Percentiles rank a stretch among this genome's conserved stretches.
Conservation (phyloP, 2,888 invertebrate species). For the Rambutsinella grinnellia region DNA sequence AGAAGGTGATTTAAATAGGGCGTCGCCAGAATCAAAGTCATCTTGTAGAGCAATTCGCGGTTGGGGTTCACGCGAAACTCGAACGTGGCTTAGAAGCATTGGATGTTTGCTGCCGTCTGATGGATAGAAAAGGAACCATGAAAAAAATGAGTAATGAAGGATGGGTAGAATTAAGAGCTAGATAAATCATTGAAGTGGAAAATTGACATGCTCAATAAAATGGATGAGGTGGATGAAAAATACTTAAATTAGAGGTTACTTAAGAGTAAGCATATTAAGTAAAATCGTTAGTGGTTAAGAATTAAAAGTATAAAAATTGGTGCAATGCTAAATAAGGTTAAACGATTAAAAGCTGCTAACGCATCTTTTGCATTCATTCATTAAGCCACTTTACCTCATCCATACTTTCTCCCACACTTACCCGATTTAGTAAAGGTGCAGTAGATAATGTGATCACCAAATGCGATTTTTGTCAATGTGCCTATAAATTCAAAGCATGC, state of each 20-base stretch:
- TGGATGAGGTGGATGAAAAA: neutral
- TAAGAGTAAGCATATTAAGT: no score
- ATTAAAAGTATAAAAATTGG: neutral
- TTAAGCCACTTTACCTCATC: no score
- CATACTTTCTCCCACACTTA: constrained; percentile 24
- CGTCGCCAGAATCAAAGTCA: neutral
- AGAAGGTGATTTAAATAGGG: no score
- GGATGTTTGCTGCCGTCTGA: constrained; percentile 55
- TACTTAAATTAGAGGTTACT: no score
- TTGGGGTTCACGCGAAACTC: constrained; percentile 59
- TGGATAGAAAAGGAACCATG: constrained; percentile 11
- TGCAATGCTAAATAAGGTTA: neutral
- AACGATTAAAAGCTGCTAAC: neutral
- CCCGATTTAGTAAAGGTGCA: constrained; percentile 51
- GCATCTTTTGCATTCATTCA: no score
- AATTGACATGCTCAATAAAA: neutral
- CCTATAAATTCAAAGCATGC: constrained; percentile 25
- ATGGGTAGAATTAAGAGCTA: no score
- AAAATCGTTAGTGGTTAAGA: no score
- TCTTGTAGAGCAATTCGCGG: neutral
- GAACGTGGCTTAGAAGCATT: constrained; percentile 48
- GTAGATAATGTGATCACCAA: constrained; percentile 47
- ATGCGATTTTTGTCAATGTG: constrained; percentile 39
- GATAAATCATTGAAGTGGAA: neutral
- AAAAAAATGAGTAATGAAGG: no score